A percentile compares a stretch with the other conserved stretches of the same genome.
Conservation (phyloP, 2,797 vertebrate species). For the Fringilla coelebs region DNA sequence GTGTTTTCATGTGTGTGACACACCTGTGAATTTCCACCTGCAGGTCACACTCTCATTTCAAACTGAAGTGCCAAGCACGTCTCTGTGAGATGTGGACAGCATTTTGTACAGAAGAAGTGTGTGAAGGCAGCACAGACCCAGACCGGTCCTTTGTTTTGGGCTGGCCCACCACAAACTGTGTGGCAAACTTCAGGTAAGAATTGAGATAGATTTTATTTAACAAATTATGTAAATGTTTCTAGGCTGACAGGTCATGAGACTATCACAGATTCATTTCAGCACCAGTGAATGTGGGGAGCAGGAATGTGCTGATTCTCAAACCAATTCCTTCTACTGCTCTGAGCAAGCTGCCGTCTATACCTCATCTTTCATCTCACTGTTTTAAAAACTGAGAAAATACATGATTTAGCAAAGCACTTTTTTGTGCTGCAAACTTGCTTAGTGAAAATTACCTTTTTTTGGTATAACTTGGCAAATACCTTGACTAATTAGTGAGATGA, state of each 20-base stretch:
- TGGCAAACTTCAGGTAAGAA: slow-evolving; percentile 90
- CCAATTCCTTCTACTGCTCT: background rate
- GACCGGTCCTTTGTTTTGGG: slow-evolving; percentile 90
- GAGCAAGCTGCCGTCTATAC: background rate
- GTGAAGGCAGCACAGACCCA: slow-evolving; percentile 85
- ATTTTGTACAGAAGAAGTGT: slow-evolving; percentile 90
- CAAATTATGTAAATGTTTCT: background rate
- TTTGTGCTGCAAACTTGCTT: background rate
- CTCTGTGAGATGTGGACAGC: slow-evolving; percentile 94
- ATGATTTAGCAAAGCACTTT: background rate
- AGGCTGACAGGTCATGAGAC: background rate
- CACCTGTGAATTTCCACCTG: background rate
- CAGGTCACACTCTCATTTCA: slow-evolving; percentile 87
- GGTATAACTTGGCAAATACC: background rate
- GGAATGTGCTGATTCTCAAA: background rate
- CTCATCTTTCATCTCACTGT: background rate
- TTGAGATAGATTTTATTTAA: background rate
- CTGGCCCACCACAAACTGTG: slow-evolving; percentile 94
- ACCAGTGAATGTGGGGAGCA: background rate
- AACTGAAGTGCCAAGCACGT: slow-evolving; percentile 83
- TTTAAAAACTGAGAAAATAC: background rate
- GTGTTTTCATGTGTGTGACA: background rate
- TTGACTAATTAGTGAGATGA: background rate
- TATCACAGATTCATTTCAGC: background rate
- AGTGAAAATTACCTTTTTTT: background rate